A percentile compares a stretch with the other conserved stretches of the same genome.
phyloP scores from a whole-genome alignment of 2,888 invertebrate genomes.

The Pardosa pseudoannulata region DNA sequence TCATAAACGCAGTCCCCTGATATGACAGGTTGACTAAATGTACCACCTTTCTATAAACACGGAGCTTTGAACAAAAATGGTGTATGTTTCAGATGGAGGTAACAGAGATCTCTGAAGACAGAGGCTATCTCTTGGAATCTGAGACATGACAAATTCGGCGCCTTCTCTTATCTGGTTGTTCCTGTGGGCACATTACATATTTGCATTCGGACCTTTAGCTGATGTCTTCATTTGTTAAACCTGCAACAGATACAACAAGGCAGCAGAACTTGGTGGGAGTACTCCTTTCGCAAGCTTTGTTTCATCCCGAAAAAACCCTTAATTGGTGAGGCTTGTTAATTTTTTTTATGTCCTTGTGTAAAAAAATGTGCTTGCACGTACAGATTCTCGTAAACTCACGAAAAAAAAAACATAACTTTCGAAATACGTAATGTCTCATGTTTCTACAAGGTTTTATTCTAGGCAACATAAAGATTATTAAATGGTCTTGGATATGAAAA shows the following conservation, averaged over 20 bases:
- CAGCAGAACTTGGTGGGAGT: no score
- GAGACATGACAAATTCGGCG: conserved; percentile 1
- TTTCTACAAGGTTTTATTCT: no score
- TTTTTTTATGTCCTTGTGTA: no score
- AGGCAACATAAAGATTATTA: no score
- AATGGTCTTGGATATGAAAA: no score
- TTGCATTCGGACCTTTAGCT: neutral
- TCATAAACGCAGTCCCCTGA: conserved; percentile 43
- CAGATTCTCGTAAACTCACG: no score
- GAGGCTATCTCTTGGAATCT: neutral
- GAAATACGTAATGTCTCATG: no score
- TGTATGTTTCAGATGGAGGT: neutral
- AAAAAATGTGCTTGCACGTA: no score
- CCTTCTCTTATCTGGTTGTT: conserved; percentile 1
- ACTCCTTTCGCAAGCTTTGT: no score
- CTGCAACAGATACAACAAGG: neutral
- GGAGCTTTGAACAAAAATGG: neutral
- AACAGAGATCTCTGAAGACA: neutral
- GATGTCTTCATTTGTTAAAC: conserved; percentile 6
- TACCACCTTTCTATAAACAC: conserved; percentile 30
- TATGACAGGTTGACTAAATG: conserved; percentile 38
- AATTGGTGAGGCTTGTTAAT: no score
- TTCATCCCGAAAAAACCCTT: no score
- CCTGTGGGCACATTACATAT: neutral
- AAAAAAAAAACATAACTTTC: no score